Evolutionary conservation across 64 coral and sea anemone genomes (phyloP), one percentile per base, ranked within the genome.

Genomic region (Platygyra sinensis): DNA sequence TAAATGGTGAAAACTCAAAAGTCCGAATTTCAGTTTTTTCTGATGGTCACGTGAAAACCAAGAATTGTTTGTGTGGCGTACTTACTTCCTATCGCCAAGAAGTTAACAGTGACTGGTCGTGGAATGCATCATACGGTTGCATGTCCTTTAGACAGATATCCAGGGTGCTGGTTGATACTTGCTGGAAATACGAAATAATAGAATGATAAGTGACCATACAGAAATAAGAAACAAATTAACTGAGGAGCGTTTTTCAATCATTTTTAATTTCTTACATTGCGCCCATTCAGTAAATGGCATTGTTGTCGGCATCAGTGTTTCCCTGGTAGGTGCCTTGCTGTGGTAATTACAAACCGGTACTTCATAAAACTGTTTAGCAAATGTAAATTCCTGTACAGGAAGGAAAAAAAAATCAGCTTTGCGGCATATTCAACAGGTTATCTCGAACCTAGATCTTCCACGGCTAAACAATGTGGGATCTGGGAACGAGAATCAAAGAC

Each of bases 231-330:
- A 3, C 13, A 1, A 54, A 54, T 0, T 54, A 54, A 54, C 7
- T 13, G 1, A 36, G 33, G 3, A 36, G 33, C 33, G 33, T 36
- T 36, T n/a, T 36, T 36, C 33, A 36, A 36, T 36, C 0, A 10
- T 54, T 54, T 54, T n/a, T n/a, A n/a, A n/a, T n/a, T 54, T 54
- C 13, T 54, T 54, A 95, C 94, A 85, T n/a, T 87, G 86, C 0
- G 82, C 57, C 94, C 94, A 95, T 77, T 95, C 89, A 2, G 94
- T 74, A 60, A n/a, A 95, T 96, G 22, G 91, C 94, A 64, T 95
- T 94, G 80, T 90, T 76, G 61, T 94, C 88, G 3, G 93, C 88
- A 51, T 94, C 65, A 50, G 78, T 64, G 9, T 81, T 86, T 30
- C 79, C 25, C n/a, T 89, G 82, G n/a, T 72, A 86, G 88, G 63